Conservation (phyloP, 92 coral and sea anemone genomes). For the Scolanthus callimorphus region DNA sequence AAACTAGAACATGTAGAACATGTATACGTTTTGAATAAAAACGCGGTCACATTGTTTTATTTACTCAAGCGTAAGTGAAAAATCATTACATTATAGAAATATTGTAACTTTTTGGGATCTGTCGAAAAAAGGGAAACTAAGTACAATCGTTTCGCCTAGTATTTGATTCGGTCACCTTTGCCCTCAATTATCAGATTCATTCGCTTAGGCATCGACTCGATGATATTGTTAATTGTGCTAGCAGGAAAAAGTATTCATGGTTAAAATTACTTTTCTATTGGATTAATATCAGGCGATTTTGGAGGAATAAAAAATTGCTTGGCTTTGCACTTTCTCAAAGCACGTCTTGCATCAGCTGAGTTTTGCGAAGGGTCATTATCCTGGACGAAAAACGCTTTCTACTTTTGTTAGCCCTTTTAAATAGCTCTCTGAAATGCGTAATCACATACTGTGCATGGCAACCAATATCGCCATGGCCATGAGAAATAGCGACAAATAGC, state of each 20-base stretch:
- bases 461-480: slow-evolving; percentile 25
- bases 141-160: too few species aligned
- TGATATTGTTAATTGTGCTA: too few species aligned
- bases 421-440: slow-evolving; percentile 2
- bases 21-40: too few species aligned
- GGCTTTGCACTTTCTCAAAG: slow-evolving; percentile 10
- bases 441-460: slow-evolving; percentile 14
- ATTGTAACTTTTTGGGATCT: too few species aligned
- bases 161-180: slow-evolving; percentile 26
- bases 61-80: too few species aligned
- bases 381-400: slow-evolving; percentile 24
- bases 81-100: too few species aligned
- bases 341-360: slow-evolving; percentile 9
- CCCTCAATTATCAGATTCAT: slow-evolving; percentile 16
- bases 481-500: slow-evolving; percentile 16
- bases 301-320: slow-evolving; percentile 23
- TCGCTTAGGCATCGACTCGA: slow-evolving; percentile 31
- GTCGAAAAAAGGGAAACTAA: too few species aligned
- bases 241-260: too few species aligned
- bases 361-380: slow-evolving; percentile 51
- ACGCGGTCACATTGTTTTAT: too few species aligned
- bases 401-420: slow-evolving; percentile 22
- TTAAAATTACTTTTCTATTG: too few species aligned
- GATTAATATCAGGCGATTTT: slow-evolving; percentile 40
- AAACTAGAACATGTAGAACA: too few species aligned